phyloP scores from a whole-genome alignment of 2,113 vertebrate species.

The Sceloporus tristichus region DNA sequence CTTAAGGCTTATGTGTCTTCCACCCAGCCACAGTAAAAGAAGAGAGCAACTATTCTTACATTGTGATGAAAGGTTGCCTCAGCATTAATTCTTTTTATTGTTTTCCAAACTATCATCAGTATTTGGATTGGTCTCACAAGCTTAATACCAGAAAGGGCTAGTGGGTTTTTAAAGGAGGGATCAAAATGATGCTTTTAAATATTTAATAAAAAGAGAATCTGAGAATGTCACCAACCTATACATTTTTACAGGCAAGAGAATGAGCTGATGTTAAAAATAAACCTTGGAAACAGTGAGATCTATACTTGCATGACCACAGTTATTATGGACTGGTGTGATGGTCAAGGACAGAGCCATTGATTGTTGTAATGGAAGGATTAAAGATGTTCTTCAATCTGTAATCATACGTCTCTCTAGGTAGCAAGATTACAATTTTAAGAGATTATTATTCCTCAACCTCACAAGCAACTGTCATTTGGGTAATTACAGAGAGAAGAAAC shows the following conservation, averaged over 20 bases:
- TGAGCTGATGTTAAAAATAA: neutral
- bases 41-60: neutral
- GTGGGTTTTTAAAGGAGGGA: slow-evolving; percentile 28
- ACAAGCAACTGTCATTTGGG: neutral
- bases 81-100: neutral
- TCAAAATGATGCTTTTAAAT: slow-evolving; percentile 22
- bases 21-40: neutral
- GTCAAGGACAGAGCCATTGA: neutral
- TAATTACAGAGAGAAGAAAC: neutral
- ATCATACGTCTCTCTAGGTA: neutral
- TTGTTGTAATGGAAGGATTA: slow-evolving; percentile 6
- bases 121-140: slow-evolving; percentile 9
- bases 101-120: slow-evolving; percentile 14
- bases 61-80: neutral
- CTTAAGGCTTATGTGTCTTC: neutral
- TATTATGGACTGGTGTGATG: neutral
- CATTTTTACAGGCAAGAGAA: neutral
- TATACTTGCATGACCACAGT: neutral
- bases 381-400: neutral
- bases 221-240: neutral
- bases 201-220: slow-evolving; percentile 38
- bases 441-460: neutral
- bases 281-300: neutral
- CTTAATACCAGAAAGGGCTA: slow-evolving; percentile 20
- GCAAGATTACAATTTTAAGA: neutral